Evolutionary conservation across 2,888 invertebrate species (phyloP).

Genomic region (Drosophila silvestris): DNA sequence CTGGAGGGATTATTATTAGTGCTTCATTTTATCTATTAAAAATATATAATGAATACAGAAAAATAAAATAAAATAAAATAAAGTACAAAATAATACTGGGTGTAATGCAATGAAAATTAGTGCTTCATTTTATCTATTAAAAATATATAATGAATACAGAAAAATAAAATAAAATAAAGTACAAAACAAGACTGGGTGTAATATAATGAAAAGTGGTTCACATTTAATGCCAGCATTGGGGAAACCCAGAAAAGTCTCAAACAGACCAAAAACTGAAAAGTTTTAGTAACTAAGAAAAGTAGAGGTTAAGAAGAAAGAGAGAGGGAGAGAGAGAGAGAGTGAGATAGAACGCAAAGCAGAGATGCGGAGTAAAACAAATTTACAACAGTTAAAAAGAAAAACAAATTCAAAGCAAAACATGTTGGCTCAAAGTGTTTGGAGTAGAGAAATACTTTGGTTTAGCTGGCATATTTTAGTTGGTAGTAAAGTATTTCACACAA

Average conservation of each 20-base stretch:
- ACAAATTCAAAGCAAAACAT: background rate
- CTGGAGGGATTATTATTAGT: too few relatives aligned
- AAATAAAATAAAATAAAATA: background rate
- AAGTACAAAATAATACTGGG: background rate
- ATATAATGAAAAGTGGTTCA: too few relatives aligned
- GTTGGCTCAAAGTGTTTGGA: background rate
- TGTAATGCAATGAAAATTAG: too few relatives aligned
- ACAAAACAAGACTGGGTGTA: background rate
- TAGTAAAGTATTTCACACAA: background rate
- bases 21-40: too few relatives aligned
- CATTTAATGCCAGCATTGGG: too few relatives aligned
- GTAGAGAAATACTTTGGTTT: background rate
- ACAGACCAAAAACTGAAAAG: background rate
- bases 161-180: background rate
- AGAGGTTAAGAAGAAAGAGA: background rate
- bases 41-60: too few relatives aligned
- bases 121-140: too few relatives aligned
- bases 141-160: too few relatives aligned
- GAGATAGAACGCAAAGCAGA: background rate
- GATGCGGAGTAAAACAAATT: background rate
- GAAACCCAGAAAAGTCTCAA: background rate
- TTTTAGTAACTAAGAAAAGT: background rate
- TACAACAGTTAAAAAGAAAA: background rate
- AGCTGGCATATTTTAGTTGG: background rate
- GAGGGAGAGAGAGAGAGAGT: background rate